Conservation (phyloP, 2,797 vertebrate genomes). For the Adrianichthys oophorus region DNA sequence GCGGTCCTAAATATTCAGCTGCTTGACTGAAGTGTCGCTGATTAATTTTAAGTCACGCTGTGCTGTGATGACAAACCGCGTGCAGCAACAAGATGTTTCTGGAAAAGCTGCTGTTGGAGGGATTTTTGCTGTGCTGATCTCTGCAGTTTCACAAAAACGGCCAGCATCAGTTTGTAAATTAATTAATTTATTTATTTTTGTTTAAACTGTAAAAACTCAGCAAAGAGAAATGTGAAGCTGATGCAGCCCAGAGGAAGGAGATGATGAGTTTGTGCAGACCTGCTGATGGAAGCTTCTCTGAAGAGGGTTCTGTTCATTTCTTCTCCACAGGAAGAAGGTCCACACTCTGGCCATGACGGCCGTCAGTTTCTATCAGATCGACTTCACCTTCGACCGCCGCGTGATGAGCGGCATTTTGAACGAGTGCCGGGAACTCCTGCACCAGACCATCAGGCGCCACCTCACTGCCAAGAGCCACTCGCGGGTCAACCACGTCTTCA, state of each 20-base stretch:
- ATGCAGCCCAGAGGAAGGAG: conserved; percentile 36
- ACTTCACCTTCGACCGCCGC: conserved; percentile 96
- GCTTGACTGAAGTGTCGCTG: conserved; percentile 4
- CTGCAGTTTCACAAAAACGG: conserved; percentile 51
- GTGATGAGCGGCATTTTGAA: conserved; percentile 87
- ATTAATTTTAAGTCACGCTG: conserved; percentile 7
- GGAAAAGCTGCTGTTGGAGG: conserved; percentile 13
- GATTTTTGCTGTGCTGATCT: conserved; percentile 41
- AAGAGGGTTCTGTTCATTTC: conserved; percentile 25
- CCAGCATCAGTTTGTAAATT: conserved; percentile 40
- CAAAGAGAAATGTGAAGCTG: conserved; percentile 36
- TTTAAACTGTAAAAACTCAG: conserved; percentile 20
- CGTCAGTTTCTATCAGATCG: conserved; percentile 95
- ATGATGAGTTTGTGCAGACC: conserved; percentile 29
- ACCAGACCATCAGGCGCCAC: conserved; percentile 88
- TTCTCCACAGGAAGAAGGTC: conserved; percentile 80
- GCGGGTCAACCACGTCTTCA: conserved; percentile 92
- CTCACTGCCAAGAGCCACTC: conserved; percentile 91
- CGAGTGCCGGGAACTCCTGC: conserved; percentile 91
- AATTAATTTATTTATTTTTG: conserved; percentile 5
- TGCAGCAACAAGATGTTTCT: conserved; percentile 7
- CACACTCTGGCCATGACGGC: conserved; percentile 93
- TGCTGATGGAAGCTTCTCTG: conserved; percentile 21
- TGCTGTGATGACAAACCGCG: neutral
- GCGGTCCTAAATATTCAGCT: neutral